Evolutionary conservation across 1,140 invertebrate genomes (phyloP), one percentile per base, ranked within the genome.

Genomic region (Mya arenaria): DNA sequence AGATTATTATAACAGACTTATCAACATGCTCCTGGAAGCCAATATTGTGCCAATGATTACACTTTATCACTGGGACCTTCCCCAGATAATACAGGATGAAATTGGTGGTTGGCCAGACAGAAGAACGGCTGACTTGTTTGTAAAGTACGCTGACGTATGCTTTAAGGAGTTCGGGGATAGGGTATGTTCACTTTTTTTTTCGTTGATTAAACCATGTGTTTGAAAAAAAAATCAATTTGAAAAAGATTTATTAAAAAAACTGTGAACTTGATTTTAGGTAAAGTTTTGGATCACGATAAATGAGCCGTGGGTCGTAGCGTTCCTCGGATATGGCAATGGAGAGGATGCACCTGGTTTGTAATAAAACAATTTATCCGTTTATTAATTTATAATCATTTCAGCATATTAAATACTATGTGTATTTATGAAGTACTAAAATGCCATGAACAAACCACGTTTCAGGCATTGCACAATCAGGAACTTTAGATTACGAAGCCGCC

Each of bases 91-190:
- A 68, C 85, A 93, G 68, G 85, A 92, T 23, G 55, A 84, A 6
- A 41, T 36, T 30, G 94, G 93, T 19, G 94, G 94, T 1, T 95
- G 95, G 94, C 82, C 92, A 0, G 95, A 95, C 84, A 84, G 90
- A 2, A 62, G 91, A 1, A 93, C 94, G 17, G 87, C 92, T 0
- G 89, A 94, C 25, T 94, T 94, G 79, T 95, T 95, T 82, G 87
- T 89, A 25, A 89, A 92, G 25, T 94, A 94, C 82, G 92, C 93
- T n/a, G 77, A 90, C 15, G 63, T 92, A 6, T 91, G 90, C 58
- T 94, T 93, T 79, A 36, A 87, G 65, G 82, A 83, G 30, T 94
- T 92, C 83, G 93, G 93, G 10, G 84, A 88, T 58, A 85, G 84
- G 85, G 91, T 92, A 75, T 62, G 85, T 23, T 32, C 6, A 28